A percentile compares a stretch with the other conserved stretches of the same genome.
Conservation (phyloP, 1,140 invertebrate species). For the Megalonaias nervosa region DNA sequence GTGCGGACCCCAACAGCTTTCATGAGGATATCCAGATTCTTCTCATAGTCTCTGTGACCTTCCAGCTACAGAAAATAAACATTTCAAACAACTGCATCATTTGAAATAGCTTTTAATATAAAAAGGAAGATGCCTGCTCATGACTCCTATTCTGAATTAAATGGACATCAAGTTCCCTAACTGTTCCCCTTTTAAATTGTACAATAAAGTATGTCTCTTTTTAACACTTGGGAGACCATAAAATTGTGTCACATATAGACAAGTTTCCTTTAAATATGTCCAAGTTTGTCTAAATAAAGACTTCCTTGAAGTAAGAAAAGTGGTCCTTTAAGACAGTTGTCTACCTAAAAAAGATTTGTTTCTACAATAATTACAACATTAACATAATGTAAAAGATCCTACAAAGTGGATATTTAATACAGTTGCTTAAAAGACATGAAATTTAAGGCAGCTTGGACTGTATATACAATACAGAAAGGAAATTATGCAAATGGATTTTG, state of each 20-base stretch:
- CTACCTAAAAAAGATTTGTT: too few species aligned
- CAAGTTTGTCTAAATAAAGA: too few species aligned
- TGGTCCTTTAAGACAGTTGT: too few species aligned
- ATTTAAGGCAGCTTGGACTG: too few species aligned
- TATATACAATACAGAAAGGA: too few species aligned
- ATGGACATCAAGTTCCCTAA: neutral
- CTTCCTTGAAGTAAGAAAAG: too few species aligned
- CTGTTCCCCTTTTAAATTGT: neutral
- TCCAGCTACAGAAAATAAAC: constrained; percentile 53
- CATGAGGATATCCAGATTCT: constrained; percentile 77
- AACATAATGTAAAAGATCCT: too few species aligned
- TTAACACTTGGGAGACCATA: neutral
- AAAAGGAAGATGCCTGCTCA: neutral
- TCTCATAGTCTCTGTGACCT: constrained; percentile 77
- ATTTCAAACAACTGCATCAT: neutral
- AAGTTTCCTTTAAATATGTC: too few species aligned
- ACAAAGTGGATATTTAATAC: too few species aligned
- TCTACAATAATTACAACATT: too few species aligned
- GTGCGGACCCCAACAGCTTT: constrained; percentile 71
- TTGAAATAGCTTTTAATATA: neutral
- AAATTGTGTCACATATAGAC: neutral
- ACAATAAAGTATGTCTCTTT: neutral
- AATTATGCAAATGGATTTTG: too few species aligned
- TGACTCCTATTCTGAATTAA: neutral
- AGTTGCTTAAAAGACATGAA: too few species aligned